phyloP scores from a whole-genome alignment of 2,888 invertebrate genomes.

The Chorisops tibialis region DNA sequence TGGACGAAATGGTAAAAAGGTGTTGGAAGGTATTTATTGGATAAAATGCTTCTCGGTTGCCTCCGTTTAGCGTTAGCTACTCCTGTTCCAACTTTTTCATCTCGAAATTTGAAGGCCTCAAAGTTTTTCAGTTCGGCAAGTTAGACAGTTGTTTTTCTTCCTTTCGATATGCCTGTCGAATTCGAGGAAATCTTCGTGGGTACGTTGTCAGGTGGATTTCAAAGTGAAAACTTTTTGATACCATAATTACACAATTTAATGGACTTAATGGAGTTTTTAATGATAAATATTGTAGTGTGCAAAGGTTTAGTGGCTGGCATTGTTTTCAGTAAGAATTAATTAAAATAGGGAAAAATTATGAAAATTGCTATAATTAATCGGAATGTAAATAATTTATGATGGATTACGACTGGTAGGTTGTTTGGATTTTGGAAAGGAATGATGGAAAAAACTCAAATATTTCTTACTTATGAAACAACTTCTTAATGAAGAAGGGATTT shows the following conservation, averaged over 20 bases:
- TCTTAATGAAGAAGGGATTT: too few relatives aligned
- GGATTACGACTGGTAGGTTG: too few relatives aligned
- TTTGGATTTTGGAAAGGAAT: too few relatives aligned
- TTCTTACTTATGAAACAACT: too few relatives aligned
- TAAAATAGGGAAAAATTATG: too few relatives aligned
- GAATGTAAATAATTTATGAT: too few relatives aligned
- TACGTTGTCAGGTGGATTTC: constrained; percentile 14
- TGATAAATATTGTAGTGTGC: too few relatives aligned
- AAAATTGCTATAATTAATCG: too few relatives aligned
- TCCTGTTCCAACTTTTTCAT: constrained; percentile 6
- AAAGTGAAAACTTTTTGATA: constrained; percentile 9
- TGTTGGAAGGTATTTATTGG: constrained; percentile 34
- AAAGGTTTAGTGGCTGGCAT: too few relatives aligned
- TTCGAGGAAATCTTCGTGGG: constrained; percentile 15
- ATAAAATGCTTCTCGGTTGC: constrained; percentile 6
- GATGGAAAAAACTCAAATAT: too few relatives aligned
- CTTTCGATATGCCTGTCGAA: not conserved
- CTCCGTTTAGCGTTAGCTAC: not conserved
- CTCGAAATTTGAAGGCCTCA: not conserved
- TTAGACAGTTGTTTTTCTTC: constrained; percentile 1
- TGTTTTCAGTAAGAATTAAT: too few relatives aligned
- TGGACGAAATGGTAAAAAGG: constrained; percentile 34
- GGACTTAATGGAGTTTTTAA: constrained; percentile 19
- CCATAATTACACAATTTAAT: constrained; percentile 9
- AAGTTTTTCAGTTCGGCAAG: constrained; percentile 6